phyloP scores from a whole-genome alignment of 2,113 vertebrate genomes.

The Salminus brasiliensis region DNA sequence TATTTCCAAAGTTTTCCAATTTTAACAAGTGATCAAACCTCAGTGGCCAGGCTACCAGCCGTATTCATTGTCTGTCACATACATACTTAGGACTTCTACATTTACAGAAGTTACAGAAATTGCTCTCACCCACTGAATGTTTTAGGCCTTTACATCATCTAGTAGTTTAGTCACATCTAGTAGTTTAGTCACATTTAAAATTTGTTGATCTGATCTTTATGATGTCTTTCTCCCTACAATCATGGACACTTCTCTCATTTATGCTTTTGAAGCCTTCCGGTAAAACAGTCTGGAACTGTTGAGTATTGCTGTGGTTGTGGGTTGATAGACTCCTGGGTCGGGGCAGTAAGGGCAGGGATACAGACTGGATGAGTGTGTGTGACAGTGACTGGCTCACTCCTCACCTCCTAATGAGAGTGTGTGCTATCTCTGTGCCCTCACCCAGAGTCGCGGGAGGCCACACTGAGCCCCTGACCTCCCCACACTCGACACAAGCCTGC shows the following conservation, averaged over 20 bases:
- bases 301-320: not conserved
- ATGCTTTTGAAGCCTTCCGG: not conserved
- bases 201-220: too few species aligned
- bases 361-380: conserved; percentile 32
- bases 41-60: too few species aligned
- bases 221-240: too few species aligned
- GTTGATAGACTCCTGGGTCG: not conserved
- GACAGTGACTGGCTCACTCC: conserved; percentile 71
- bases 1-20: too few species aligned
- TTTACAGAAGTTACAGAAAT: too few species aligned
- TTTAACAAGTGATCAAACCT: too few species aligned
- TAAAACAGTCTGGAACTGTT: not conserved
- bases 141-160: too few species aligned
- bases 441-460: conserved; percentile 31
- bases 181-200: too few species aligned
- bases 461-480: conserved; percentile 24
- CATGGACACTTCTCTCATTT: not conserved
- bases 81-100: too few species aligned
- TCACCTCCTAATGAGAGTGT: conserved; percentile 79
- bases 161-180: too few species aligned
- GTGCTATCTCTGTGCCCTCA: conserved; percentile 65
- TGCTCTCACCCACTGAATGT: too few species aligned
- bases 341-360: not conserved
- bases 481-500: conserved; percentile 63
- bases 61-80: too few species aligned